Base-by-base conservation (phyloP, 2,113 vertebrate species). In the Gymnogyps californianus region DNA sequence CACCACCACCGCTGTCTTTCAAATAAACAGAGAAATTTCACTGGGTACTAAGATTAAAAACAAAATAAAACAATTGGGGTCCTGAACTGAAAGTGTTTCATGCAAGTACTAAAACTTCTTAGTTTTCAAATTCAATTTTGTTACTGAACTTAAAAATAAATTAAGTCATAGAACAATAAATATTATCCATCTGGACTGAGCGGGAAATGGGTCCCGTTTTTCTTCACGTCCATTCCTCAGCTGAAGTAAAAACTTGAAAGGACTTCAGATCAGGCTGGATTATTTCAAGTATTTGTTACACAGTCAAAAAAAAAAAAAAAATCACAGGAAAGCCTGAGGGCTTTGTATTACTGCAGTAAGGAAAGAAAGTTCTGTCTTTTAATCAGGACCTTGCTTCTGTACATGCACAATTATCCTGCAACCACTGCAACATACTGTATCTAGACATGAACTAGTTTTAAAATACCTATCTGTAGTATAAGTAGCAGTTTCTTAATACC, bases 11-110 rank as follows among this genome's bases (percentile, higher is more conserved):
- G 96, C 95, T 97, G 94, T 67, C 95, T 95, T 85, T 72, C 93
- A 97, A 96, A 97, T 87, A 96, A 93, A 98, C 91, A 96, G 93
- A 62, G 36, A 80, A 71, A 96, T 91, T 91, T 83, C 94, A 83
- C 94, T 85, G 74, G 79, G 89, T 93, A 71, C 90, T 47, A 21
- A 87, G 69, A 86, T 44, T 89, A 83, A 91, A 97, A 97, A 76
- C 85, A 80, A 69, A 67, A n/a, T 0, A 70, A 6, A 69, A 24
- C 6, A 77, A 21, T 6, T 18, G 24, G 40, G 47, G 66, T 15
- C 51, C 90, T 90, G 36, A 47, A 15, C 55, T 52, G 29, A 25
- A 81, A 82, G 24, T 29, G 18, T 46, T 62, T 86, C 61, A 79
- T 66, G 67, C 79, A 54, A 87, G 42, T 4, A 59, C 95, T 54